Percentiles rank a stretch among this genome's conserved stretches.
phyloP scores from a whole-genome alignment of 2,888 invertebrate genomes.

The Dasypogon diadema region DNA sequence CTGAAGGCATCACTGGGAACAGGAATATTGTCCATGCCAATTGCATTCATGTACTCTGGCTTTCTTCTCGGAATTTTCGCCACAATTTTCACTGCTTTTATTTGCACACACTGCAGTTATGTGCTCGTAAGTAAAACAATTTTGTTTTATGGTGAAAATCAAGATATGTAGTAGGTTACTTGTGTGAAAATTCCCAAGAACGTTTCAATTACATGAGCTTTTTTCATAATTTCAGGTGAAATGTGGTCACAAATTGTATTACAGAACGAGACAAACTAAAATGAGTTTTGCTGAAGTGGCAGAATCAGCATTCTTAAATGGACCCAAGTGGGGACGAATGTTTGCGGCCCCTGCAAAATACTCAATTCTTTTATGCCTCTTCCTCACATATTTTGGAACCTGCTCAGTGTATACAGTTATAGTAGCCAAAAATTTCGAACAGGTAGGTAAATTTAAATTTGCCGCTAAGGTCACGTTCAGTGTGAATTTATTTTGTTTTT shows the following conservation, averaged over 20 bases:
- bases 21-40: constrained; percentile 95
- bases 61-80: constrained; percentile 85
- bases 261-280: constrained; percentile 76
- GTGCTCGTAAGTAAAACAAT: constrained; percentile 76
- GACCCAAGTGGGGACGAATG: constrained; percentile 77
- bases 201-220: too few relatives aligned
- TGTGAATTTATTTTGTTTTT: too few relatives aligned
- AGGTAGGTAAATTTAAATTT: constrained; percentile 69
- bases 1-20: constrained; percentile 96
- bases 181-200: too few relatives aligned
- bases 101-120: constrained; percentile 96
- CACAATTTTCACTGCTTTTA: constrained; percentile 85
- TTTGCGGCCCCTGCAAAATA: constrained; percentile 71
- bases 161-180: too few relatives aligned
- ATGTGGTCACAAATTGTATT: constrained; percentile 85
- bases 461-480: too few relatives aligned
- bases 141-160: neutral
- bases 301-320: constrained; percentile 81
- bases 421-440: constrained; percentile 85
- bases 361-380: constrained; percentile 71
- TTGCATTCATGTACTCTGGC: constrained; percentile 90
- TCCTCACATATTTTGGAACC: constrained; percentile 95
- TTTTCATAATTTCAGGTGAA: constrained; percentile 73
- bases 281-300: constrained; percentile 92
- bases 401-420: constrained; percentile 98